Base-by-base conservation (phyloP, 2,113 vertebrate species). In the Cacatua alba region DNA sequence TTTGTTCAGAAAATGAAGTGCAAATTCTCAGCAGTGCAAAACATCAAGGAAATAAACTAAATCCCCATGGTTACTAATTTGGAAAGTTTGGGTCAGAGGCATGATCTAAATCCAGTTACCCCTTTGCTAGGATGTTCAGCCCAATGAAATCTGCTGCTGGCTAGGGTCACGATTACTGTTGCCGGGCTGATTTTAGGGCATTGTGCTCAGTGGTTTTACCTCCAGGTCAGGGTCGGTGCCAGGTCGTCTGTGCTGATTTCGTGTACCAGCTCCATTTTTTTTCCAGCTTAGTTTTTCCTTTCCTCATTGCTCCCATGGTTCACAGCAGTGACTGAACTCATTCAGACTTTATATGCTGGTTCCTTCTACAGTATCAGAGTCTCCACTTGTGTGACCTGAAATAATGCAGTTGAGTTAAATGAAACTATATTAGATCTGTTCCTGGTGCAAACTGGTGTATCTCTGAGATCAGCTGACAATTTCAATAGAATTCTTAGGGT, bases 1-100 rank as follows among this genome's bases (percentile, higher is more conserved):
- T 93, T 80, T 92, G 16, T 84, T 78, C 81, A 80, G 65, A 91
- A 93, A 94, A 94, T 46, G 15, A 92, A 89, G 51, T 43, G 43
- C 41, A 90, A 95, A 78, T 93, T 90, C 35, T 51, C 59, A 83
- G 77, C 60, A 78, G 64, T 53, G 53, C 37, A 79, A 92, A 96
- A 85, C 44, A 86, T 29, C 46, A 74, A 75, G 77, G 69, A 88
- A 94, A 91, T 57, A 87, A 92, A 85, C 51, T 21, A 41, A 86
- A 87, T 86, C 81, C 77, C 74, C 65, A 17, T 53, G 37, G 57
- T 67, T 72, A 72, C 49, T 82, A 65, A 89, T 87, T 87, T 62
- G 67, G 77, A 91, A 91, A 92, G 23, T 76, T 76, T 94, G 86
- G 88, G 65, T 76, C 60, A 94, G 60, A 82, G 55, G 23, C 48